A percentile compares a stretch with the other conserved stretches of the same genome.
Evolutionary conservation across 2,797 vertebrate species (phyloP).

Genomic region (Columba guinea): DNA sequence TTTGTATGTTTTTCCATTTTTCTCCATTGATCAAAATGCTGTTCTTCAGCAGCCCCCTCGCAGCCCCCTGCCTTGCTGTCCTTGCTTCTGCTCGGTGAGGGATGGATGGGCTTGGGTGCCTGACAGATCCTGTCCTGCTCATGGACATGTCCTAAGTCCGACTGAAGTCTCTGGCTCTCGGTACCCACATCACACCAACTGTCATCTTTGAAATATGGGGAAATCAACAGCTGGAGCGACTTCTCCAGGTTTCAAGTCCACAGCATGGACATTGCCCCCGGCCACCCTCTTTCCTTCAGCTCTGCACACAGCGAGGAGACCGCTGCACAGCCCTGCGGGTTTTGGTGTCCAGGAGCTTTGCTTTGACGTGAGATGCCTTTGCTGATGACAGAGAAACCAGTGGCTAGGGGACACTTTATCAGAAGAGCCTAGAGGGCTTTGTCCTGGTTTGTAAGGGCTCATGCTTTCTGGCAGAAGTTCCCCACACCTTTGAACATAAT

Average conservation of each 20-base stretch:
- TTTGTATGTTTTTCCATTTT: neutral
- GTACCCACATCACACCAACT: neutral
- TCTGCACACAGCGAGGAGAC: accelerated
- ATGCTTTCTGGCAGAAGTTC: neutral
- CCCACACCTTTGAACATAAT: neutral
- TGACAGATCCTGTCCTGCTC: neutral
- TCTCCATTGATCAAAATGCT: accelerated
- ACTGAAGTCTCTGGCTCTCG: neutral
- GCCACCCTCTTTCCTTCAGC: neutral
- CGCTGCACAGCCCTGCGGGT: too few relatives aligned
- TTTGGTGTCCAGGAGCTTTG: neutral
- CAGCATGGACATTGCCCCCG: neutral
- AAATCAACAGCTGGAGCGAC: neutral
- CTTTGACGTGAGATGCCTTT: neutral
- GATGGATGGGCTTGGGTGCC: accelerated
- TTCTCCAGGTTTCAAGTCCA: neutral
- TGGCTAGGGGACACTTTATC: neutral
- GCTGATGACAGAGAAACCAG: neutral
- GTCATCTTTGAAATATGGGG: neutral
- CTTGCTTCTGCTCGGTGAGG: neutral
- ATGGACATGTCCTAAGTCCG: accelerated
- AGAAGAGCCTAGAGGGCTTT: neutral
- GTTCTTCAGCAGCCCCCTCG: neutral
- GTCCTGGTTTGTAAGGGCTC: neutral
- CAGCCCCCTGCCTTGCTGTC: neutral